Evolutionary conservation across 2,888 invertebrate genomes (phyloP).

Genomic region (Drosophila crucigera): DNA sequence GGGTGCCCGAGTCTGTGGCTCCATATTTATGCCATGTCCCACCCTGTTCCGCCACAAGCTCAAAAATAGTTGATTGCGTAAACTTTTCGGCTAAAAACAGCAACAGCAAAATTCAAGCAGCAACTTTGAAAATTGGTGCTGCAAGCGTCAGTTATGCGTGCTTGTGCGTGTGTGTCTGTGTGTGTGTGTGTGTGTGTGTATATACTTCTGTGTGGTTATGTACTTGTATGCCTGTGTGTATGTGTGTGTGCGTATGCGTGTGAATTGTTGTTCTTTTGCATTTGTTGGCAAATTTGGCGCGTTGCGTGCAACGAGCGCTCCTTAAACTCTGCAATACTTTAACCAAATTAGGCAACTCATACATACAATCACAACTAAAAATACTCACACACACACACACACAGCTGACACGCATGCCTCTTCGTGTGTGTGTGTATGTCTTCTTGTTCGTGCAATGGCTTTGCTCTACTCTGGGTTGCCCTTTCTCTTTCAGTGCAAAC

Average conservation of each 20-base stretch:
- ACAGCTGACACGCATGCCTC: constrained; percentile 4
- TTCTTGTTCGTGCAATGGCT: constrained; percentile 10
- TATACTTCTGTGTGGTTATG: constrained; percentile 42
- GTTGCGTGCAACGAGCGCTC: constrained; percentile 67
- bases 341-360: constrained; percentile 70
- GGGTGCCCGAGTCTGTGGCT: constrained; percentile 33
- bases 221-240: constrained; percentile 44
- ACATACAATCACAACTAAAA: constrained; percentile 1
- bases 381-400: background rate
- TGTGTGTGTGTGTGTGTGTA: constrained; percentile 24
- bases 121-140: constrained; percentile 39
- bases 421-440: constrained; percentile 10
- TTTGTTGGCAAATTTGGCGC: constrained; percentile 57
- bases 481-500: background rate
- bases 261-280: constrained; percentile 57
- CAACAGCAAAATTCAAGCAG: constrained; percentile 50
- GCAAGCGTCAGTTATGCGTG: constrained; percentile 31
- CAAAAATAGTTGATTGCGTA: constrained; percentile 68
- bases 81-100: constrained; percentile 65
- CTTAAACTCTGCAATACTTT: constrained; percentile 62
- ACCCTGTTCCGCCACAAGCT: constrained; percentile 1
- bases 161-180: constrained; percentile 5
- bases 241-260: constrained; percentile 13
- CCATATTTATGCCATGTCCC: constrained; percentile 38
- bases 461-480: constrained; percentile 10